Base-by-base conservation (phyloP, 1,140 invertebrate genomes). In the Anastrepha obliqua region DNA sequence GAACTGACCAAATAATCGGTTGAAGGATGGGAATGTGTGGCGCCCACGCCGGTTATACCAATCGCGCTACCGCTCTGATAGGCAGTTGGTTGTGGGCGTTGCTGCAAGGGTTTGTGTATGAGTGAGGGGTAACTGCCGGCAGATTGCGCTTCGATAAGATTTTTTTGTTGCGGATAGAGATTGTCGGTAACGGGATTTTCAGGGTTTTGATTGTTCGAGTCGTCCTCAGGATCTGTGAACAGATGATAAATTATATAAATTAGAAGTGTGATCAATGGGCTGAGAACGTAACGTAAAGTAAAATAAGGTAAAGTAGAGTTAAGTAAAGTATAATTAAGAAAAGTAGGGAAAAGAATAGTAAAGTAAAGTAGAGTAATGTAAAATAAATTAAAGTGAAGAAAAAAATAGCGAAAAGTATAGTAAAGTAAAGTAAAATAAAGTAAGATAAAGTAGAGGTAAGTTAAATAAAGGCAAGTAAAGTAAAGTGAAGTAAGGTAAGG, bases 151-250 rank as follows among this genome's bases (percentile, higher is more conserved):
- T 92, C 91, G 55, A 91, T 92, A 4, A 93, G 88, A 78, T 92
- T 91, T 85, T 91, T 88, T 78, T 93, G 92, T 87, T 93, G 92
- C 11, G 91, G 91, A 90, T 92, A 92, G 13, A 93, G 87, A 87
- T 93, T 93, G 70, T 93, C 90, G 17, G 87, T 91, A 65, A 91
- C 89, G 20, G 90, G 87, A 59, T 91, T 91, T 89, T 92, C 91
- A 15, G 90, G 85, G 67, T 91, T 93, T 39, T 90, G 90, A 90
- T 93, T 93, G 17, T 93, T 92, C 4, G 92, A 91, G 86, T 93
- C 92, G 89, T 93, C 92, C 89, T 93, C 91, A 89, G 92, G 92
- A 89, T 93, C 92, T 93, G 86, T 13, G 86, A 17, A 39, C 58
- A 67, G 29, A 64, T 55, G 29, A 64, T 55, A 11, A 5, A 42